These are phyloP conservation scores for Eupithecia pulchellata DNA, from an alignment of 2,888 invertebrate species.

Conservation along the genomic window DNA sequence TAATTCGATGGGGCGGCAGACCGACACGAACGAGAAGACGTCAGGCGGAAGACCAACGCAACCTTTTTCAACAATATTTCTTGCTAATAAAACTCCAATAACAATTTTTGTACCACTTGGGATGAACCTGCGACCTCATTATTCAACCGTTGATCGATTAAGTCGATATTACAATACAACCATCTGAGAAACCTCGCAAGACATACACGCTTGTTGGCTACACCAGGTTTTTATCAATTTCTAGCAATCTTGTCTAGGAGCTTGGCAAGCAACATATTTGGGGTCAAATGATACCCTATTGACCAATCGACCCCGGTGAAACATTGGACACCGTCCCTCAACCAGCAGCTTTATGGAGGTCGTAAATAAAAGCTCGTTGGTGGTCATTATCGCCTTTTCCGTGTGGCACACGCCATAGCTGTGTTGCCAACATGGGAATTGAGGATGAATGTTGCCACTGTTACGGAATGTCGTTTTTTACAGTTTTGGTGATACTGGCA, in stretches of 20 bases:
- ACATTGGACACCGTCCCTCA: conserved; percentile 15
- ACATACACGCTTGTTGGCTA: no score
- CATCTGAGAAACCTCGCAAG: no score
- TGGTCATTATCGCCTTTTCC: conserved; percentile 36
- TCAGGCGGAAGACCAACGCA: no score
- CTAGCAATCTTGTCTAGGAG: neutral
- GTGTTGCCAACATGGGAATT: conserved; percentile 23
- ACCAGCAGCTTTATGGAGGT: conserved; percentile 22
- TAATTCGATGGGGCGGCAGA: no score
- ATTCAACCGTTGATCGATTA: no score
- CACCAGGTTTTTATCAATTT: neutral
- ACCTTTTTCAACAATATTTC: no score
- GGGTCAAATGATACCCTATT: conserved; percentile 5
- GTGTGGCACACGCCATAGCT: conserved; percentile 32
- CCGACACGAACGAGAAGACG: no score
- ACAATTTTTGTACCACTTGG: no score
- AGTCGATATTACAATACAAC: no score
- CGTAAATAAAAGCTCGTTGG: conserved; percentile 36
- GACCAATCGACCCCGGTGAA: conserved; percentile 12
- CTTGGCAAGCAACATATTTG: neutral
- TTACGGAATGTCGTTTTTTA: neutral
- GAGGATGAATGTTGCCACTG: conserved; percentile 12
- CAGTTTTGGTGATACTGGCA: conserved; percentile 3
- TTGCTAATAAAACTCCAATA: no score
- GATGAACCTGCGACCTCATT: no score